Conservation (phyloP, 35 echinoderm and acorn worm genomes). For the Apostichopus parvimensis region DNA sequence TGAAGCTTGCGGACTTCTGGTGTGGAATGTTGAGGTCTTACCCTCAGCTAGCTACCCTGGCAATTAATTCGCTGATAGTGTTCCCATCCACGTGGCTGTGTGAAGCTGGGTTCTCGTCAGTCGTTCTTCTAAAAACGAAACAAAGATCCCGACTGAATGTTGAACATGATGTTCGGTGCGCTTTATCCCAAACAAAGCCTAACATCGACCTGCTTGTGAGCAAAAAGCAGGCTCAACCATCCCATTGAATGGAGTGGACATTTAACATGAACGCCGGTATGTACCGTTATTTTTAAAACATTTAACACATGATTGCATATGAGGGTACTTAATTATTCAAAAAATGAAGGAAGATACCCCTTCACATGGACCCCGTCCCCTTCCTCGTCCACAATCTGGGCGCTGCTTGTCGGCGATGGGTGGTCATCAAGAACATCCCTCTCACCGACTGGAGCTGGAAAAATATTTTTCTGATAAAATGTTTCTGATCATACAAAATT, state of each 20-base stretch:
- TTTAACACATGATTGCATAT: no score
- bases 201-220: background rate
- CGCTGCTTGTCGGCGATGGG: no score
- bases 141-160: background rate
- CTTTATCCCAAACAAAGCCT: slow-evolving; percentile 20
- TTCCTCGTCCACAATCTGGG: no score
- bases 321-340: no score
- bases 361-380: no score
- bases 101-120: background rate
- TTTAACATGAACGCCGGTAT: slow-evolving; percentile 5
- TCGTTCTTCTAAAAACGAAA: slow-evolving; percentile 21
- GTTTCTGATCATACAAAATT: no score
- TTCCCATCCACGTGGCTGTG: slow-evolving; percentile 4
- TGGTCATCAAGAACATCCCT: no score
- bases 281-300: background rate
- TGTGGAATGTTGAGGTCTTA: slow-evolving; percentile 19
- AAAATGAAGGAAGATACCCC: no score
- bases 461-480: no score
- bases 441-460: no score
- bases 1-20: slow-evolving; percentile 8
- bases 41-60: slow-evolving; percentile 11
- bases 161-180: slow-evolving; percentile 16
- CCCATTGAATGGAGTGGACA: background rate
- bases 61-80: slow-evolving; percentile 1
- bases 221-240: slow-evolving; percentile 2